Evolutionary conservation across 2,113 vertebrate species (phyloP).

Genomic region (rabbit (Oryctolagus cuniculus)): DNA sequence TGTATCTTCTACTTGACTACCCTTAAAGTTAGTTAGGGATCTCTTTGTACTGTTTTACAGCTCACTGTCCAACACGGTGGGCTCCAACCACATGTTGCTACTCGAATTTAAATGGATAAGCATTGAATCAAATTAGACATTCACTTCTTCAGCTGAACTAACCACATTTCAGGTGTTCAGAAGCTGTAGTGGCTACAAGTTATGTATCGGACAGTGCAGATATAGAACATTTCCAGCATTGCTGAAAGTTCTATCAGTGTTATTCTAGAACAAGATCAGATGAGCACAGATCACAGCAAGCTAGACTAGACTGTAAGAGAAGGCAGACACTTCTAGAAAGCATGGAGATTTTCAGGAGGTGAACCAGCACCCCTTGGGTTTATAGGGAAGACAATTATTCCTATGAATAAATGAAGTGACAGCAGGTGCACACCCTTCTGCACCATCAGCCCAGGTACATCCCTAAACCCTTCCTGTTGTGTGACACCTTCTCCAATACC

Average conservation of each 20-base stretch:
- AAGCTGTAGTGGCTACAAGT: background rate
- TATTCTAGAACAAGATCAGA: background rate
- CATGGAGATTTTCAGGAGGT: background rate
- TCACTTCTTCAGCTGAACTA: background rate
- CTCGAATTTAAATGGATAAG: background rate
- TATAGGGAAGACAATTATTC: background rate
- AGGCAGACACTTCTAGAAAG: background rate
- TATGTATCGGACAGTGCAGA: too few species aligned
- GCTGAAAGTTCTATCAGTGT: background rate
- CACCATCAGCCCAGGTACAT: background rate
- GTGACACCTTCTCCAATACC: slow-evolving; percentile 9
- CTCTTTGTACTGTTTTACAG: background rate
- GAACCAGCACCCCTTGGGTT: background rate
- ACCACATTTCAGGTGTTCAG: background rate
- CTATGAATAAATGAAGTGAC: background rate
- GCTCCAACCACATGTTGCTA: background rate
- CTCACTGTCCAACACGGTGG: background rate
- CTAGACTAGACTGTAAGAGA: background rate
- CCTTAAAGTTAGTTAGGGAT: background rate
- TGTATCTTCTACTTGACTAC: background rate
- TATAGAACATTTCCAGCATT: fast-evolving
- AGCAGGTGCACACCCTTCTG: background rate
- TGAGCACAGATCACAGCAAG: fast-evolving
- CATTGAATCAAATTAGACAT: background rate
- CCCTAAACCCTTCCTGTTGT: background rate